Percentiles rank a stretch among this genome's conserved stretches.
These are phyloP conservation scores for Myzus persicae DNA, from an alignment of 1,140 invertebrate species.

Conservation along the genomic window DNA sequence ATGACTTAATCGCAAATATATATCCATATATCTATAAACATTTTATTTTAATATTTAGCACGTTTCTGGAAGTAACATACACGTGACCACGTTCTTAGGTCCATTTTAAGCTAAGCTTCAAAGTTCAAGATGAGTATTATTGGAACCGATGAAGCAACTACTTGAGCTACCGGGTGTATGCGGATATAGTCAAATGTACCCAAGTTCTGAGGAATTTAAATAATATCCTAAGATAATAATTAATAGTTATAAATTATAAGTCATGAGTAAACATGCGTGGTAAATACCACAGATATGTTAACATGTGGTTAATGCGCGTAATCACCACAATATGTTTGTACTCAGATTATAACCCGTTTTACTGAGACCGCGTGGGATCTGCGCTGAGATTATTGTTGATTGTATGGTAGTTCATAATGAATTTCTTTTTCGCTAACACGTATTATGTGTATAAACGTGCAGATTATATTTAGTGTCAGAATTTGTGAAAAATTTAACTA, in stretches of 20 bases:
- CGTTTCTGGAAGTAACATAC: background rate
- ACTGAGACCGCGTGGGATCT: background rate
- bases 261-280: background rate
- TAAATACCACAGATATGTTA: background rate
- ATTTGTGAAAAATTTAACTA: background rate
- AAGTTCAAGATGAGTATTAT: background rate
- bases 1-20: background rate
- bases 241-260: background rate
- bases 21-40: no score
- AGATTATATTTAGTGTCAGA: background rate
- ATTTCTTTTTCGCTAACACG: background rate
- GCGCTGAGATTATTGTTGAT: background rate
- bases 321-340: background rate
- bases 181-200: no score
- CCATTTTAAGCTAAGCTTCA: background rate
- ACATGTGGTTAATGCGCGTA: background rate
- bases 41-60: background rate
- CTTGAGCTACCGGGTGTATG: background rate
- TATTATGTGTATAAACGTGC: background rate
- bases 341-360: background rate
- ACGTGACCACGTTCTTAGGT: background rate
- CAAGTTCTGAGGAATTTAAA: background rate
- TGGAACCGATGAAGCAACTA: background rate
- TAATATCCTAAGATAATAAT: background rate
- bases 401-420: background rate